Evolutionary conservation across 2,888 invertebrate species (phyloP), one percentile per base, ranked within the genome.

Genomic region (Polydrusus tereticollis): DNA sequence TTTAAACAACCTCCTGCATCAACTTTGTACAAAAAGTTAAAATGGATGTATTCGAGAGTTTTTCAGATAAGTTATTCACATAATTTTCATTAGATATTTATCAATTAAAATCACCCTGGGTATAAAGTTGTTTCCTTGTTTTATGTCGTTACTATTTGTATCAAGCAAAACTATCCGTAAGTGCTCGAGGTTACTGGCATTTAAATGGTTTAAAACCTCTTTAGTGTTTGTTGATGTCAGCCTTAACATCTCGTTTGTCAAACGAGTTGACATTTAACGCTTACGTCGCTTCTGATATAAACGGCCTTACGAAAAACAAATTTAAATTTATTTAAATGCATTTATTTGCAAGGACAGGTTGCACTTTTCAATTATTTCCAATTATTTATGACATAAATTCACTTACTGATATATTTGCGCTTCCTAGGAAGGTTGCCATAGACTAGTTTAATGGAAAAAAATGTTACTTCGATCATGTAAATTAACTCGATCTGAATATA

Each of bases 171-270:
- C 55, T 69, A 64, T 62, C 47, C 50, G 57, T 69, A 57, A 47
- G 33, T 58, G 38, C 52, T 10, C 38, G 50, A 59, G 63, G 68
- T 64, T 63, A 68, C 45, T 68, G 64, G 59, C 72, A 68, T 64
- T 57, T 58, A 67, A 68, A 72, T 68, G 64, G 64, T 58, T 64
- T 47, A 18, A 64, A 47, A 67, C 41, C 26, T 16, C 41, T 60
- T 68, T 59, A 62, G 33, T 52, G 33, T 20, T 47, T 59, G 59
- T 68, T 72, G 52, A 64, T 72, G 63, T 47, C 47, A 36, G 23
- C 45, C 21, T n/a, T 68, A 68, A 72, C 68, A 72, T 63, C 72
- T 72, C 62, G 64, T 64, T 72, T 67, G 55, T 66, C 67, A 52
- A 58, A 58, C 45, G 10, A 50, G 60, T 55, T 68, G 67, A 72